phyloP scores from a whole-genome alignment of 2,888 invertebrate species.

The Drosophila emarginata region DNA sequence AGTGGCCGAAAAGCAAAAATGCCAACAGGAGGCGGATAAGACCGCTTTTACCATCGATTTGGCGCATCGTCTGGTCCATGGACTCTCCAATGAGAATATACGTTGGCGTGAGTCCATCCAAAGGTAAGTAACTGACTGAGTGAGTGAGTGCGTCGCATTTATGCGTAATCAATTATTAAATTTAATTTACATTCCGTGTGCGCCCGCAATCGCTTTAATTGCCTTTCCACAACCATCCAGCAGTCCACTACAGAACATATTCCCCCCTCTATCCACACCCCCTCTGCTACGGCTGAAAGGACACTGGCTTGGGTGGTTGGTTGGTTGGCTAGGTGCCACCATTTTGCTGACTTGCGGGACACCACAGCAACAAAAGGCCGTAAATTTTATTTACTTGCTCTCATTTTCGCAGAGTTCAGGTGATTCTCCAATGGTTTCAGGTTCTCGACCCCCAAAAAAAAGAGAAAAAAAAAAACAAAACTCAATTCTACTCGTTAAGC shows the following conservation, averaged over 20 bases:
- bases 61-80: constrained; percentile 95
- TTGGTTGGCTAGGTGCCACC: constrained; percentile 3
- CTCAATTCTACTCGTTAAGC: constrained; percentile 14
- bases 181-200: constrained; percentile 73
- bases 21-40: constrained; percentile 95
- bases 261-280: neutral
- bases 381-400: constrained; percentile 72
- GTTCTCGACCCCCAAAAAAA: neutral
- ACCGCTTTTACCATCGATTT: constrained; percentile 94
- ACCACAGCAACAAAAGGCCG: constrained; percentile 69
- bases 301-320: neutral
- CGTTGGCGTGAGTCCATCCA: constrained; percentile 82
- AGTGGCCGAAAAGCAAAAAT: constrained; percentile 92
- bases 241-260: neutral
- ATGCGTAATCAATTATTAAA: constrained; percentile 74
- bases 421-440: neutral
- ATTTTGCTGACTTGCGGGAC: constrained; percentile 57
- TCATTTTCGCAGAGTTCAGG: constrained; percentile 46
- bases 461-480: neutral
- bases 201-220: constrained; percentile 69
- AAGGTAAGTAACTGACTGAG: constrained; percentile 51
- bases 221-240: constrained; percentile 38
- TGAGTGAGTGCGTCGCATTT: constrained; percentile 60
- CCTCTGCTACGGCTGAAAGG: neutral
- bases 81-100: constrained; percentile 94